These are phyloP conservation scores for Falco berigora DNA, from an alignment of 2,797 vertebrate species.

Conservation along the genomic window DNA sequence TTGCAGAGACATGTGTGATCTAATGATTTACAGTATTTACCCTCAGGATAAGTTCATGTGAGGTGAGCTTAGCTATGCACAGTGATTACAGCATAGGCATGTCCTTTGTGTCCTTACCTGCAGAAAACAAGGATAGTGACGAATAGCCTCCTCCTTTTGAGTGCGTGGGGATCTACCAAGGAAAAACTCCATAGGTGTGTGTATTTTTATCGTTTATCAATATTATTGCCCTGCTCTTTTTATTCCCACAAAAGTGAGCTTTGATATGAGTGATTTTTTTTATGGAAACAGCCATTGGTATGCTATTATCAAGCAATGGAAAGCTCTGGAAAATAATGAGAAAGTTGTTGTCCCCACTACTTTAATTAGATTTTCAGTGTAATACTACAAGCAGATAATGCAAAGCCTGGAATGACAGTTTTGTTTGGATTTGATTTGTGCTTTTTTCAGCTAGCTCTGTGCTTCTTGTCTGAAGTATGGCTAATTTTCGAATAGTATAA, in stretches of 20 bases:
- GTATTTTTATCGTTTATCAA: background rate
- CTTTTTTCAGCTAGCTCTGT: background rate
- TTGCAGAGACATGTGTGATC: background rate
- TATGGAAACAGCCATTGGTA: background rate
- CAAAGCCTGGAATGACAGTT: background rate
- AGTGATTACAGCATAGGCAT: background rate
- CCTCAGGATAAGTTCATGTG: background rate
- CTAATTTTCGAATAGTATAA: background rate
- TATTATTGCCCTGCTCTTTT: background rate
- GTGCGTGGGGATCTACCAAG: background rate
- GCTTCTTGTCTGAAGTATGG: background rate
- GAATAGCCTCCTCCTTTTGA: background rate
- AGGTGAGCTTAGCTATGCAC: background rate
- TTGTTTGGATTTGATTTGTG: background rate
- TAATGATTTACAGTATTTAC: background rate
- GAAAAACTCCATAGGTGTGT: background rate
- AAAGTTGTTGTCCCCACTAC: background rate
- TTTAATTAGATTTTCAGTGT: background rate
- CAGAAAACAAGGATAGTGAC: background rate
- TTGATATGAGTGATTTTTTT: background rate
- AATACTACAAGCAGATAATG: background rate
- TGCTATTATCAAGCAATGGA: background rate
- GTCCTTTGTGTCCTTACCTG: background rate
- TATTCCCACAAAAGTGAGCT: background rate
- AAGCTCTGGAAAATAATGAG: background rate